Evolutionary conservation across 2,113 vertebrate species (phyloP).

Genomic region (Barnardius zonarius): DNA sequence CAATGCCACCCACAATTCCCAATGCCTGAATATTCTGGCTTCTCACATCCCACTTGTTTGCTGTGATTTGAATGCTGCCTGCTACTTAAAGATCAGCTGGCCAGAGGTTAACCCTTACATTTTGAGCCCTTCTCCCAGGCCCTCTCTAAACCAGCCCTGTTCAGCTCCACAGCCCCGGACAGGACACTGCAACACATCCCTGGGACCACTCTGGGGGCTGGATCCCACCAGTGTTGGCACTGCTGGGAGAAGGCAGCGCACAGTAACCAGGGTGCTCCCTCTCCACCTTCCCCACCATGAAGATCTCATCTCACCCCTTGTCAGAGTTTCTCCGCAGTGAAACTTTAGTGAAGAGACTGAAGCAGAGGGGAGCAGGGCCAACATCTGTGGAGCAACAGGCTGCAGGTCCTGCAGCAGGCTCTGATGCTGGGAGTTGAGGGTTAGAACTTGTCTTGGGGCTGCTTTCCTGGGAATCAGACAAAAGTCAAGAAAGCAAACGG

Average conservation of each 20-base stretch:
- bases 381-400: background rate
- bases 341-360: background rate
- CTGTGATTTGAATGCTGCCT: background rate
- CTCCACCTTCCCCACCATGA: background rate
- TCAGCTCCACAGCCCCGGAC: background rate
- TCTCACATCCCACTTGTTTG: slow-evolving; percentile 50
- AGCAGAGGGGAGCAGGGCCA: background rate
- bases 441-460: background rate
- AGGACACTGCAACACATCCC: background rate
- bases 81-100: background rate
- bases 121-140: background rate
- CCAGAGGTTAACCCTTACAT: background rate
- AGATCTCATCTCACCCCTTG: background rate
- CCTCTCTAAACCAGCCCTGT: background rate
- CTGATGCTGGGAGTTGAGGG: background rate
- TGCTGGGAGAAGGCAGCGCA: background rate
- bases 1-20: slow-evolving; percentile 39
- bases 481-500: background rate
- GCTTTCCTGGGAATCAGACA: background rate
- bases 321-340: background rate
- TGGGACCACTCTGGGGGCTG: background rate
- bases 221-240: accelerated
- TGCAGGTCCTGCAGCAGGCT: background rate
- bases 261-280: background rate
- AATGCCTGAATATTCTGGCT: background rate